phyloP scores from a whole-genome alignment of 2,113 vertebrate genomes.

The Haemorhous mexicanus region DNA sequence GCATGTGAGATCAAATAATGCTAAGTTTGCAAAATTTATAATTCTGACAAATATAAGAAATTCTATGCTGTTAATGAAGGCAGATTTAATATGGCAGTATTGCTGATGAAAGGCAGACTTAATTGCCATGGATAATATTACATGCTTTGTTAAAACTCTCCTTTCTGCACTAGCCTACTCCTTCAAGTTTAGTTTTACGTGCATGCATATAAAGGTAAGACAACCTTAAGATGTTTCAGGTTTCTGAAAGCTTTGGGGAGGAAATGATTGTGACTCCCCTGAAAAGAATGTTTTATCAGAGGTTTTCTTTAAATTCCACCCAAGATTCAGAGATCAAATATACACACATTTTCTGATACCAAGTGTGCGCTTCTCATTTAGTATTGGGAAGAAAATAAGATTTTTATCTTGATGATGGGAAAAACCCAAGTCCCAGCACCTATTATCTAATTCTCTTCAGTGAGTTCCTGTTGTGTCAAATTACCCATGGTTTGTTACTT shows the following conservation, averaged over 20 bases:
- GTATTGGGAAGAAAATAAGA: not conserved
- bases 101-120: not conserved
- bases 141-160: not conserved
- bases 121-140: accelerated
- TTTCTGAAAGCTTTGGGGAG: not conserved
- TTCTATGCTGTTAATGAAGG: not conserved
- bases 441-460: not conserved
- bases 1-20: not conserved
- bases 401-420: not conserved
- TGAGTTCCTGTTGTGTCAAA: conserved; percentile 29
- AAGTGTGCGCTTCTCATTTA: not conserved
- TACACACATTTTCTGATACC: not conserved
- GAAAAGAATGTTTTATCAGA: not conserved
- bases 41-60: not conserved
- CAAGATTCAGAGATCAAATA: not conserved
- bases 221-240: not conserved
- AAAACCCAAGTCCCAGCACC: not conserved
- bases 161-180: not conserved
- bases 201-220: not conserved
- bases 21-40: not conserved
- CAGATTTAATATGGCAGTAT: not conserved
- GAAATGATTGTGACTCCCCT: not conserved
- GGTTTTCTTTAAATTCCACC: not conserved
- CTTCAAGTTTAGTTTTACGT: not conserved
- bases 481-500: not conserved